These are phyloP conservation scores for Mimachlamys varia DNA, from an alignment of 2,888 invertebrate genomes.

Conservation along the genomic window DNA sequence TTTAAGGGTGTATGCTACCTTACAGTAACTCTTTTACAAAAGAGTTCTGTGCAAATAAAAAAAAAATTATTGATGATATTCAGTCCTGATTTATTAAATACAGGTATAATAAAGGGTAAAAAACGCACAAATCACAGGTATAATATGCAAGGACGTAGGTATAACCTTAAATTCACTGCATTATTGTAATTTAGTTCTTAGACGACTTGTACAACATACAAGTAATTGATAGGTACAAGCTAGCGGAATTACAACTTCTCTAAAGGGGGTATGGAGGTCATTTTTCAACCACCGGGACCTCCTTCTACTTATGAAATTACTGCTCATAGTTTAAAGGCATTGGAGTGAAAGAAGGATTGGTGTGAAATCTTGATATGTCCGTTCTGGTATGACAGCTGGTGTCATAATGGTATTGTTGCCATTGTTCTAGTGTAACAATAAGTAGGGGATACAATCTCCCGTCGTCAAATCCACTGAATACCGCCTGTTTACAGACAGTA, in stretches of 20 bases:
- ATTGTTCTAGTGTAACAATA: background rate
- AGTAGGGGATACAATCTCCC: background rate
- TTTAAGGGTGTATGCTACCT: too few species aligned
- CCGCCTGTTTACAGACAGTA: background rate
- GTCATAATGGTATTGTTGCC: background rate
- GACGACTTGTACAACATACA: too few species aligned
- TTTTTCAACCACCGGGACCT: background rate
- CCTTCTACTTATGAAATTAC: slow-evolving; percentile 9
- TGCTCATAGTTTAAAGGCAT: background rate
- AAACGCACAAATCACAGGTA: too few species aligned
- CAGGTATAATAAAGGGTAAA: too few species aligned
- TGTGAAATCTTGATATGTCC: slow-evolving; percentile 27
- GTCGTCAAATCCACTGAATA: background rate
- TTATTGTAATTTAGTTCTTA: too few species aligned
- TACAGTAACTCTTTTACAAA: too few species aligned
- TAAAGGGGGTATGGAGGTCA: background rate
- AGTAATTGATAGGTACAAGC: too few species aligned
- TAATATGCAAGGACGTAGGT: too few species aligned
- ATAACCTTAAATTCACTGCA: too few species aligned
- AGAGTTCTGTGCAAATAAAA: too few species aligned
- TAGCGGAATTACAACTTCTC: background rate
- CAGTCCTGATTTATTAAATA: too few species aligned
- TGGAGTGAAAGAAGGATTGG: background rate
- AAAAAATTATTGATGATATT: too few species aligned
- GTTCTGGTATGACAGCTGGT: background rate